Conservation (phyloP, 92 coral and sea anemone species). For the Porites divaricata region DNA sequence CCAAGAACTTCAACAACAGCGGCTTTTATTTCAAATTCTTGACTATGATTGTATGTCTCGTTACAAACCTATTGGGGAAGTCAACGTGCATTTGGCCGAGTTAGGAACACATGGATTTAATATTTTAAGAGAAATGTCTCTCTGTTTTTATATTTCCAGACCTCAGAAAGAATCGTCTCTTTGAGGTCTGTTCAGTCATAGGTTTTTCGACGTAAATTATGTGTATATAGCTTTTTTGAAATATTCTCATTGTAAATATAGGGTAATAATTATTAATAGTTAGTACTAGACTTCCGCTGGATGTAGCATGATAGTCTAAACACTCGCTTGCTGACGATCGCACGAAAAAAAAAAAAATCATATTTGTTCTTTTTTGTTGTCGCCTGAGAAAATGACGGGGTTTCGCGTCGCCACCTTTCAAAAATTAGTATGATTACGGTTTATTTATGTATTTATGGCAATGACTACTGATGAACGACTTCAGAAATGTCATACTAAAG, state of each 20-base stretch:
- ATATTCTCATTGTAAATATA: background rate
- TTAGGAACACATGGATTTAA: conserved; percentile 91
- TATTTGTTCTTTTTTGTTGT: too few species aligned
- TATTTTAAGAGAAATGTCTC: conserved; percentile 86
- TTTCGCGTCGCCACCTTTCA: too few species aligned
- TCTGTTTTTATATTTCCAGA: conserved; percentile 83
- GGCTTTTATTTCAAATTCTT: conserved; percentile 79
- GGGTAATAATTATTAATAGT: too few species aligned
- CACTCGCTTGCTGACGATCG: too few species aligned
- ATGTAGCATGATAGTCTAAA: too few species aligned
- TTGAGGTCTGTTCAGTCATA: background rate
- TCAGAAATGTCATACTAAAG: too few species aligned
- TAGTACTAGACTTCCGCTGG: background rate
- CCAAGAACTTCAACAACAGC: conserved; percentile 83
- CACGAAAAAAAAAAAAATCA: too few species aligned
- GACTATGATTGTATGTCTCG: conserved; percentile 90
- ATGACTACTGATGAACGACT: too few species aligned
- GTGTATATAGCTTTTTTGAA: conserved; percentile 6
- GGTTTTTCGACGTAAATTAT: background rate
- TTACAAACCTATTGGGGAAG: conserved; percentile 85
- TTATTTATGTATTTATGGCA: too few species aligned
- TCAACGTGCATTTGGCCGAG: conserved; percentile 76
- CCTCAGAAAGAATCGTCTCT: conserved; percentile 29
- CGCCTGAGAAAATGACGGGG: too few species aligned
- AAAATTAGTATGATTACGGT: too few species aligned